Conservation (phyloP, 2,113 vertebrate species). For the Calidris pugnax region DNA sequence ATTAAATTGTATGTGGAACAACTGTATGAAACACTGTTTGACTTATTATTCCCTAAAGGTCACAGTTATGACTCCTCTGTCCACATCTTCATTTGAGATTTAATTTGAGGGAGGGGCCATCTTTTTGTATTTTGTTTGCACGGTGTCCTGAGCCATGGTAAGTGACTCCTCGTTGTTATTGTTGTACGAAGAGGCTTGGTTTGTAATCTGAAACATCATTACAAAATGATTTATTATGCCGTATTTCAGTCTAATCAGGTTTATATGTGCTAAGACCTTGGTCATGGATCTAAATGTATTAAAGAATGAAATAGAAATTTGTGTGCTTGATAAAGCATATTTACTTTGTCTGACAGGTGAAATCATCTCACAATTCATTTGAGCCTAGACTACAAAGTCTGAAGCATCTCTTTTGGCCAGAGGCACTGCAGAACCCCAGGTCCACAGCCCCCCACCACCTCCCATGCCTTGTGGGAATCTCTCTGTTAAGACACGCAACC, state of each 20-base stretch:
- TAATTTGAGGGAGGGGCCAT: background rate
- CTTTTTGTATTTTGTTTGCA: background rate
- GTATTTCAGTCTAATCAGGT: background rate
- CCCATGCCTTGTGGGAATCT: rapidly evolving
- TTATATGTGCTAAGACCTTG: background rate
- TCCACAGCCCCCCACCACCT: too few relatives aligned
- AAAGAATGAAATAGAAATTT: background rate
- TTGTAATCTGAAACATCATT: background rate
- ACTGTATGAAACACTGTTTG: background rate
- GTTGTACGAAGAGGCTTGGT: background rate
- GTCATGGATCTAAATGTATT: background rate
- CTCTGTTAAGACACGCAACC: background rate
- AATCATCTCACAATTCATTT: background rate
- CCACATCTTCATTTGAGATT: background rate
- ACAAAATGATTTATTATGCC: background rate
- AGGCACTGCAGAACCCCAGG: background rate
- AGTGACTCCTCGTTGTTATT: background rate
- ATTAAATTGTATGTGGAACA: background rate
- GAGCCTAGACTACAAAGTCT: background rate
- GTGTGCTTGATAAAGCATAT: background rate
- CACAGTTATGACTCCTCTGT: background rate
- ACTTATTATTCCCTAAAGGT: background rate
- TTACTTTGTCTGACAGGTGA: background rate
- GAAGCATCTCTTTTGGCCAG: background rate
- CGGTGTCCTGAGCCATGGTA: background rate